Base-by-base conservation (phyloP, 2,888 invertebrate species). In the Cantharis rustica region DNA sequence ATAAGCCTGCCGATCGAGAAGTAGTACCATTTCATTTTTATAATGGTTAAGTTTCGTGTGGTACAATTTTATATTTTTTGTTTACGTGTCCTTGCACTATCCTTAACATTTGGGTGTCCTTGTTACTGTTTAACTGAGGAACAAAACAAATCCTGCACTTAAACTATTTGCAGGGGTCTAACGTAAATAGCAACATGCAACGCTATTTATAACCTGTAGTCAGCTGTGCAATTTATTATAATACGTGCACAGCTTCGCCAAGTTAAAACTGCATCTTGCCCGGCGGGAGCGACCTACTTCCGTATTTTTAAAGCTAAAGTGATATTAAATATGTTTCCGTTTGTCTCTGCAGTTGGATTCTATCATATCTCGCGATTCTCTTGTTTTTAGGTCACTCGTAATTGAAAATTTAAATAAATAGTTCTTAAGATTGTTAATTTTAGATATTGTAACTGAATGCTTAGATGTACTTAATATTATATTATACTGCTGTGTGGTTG, bases 251-350 rank as follows among this genome's bases (percentile, higher is more conserved):
- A 80, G 80, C 80, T 79, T 78, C 47, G 79, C 81, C 80, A 81
- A 80, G 82, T 81, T 77, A 82, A 80, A 82, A 66, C 78, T 81
- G 81, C 80, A 81, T 81, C 78, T 75, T 73, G 68, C 76, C 74
- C 79, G 75, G 82, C 81, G 81, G 81, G 81, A 83, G 80, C 84
- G 85, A 85, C 85, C 85, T 84, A 85, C 84, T 85, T 85, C 85
- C 85, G 83, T 85, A 85, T 85, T 85, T 85, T 85, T 85, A 85
- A 84, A 82, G 75, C 80, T 83, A 81, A 81, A 82, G 82, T 80
- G 78, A 76, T 77, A 80, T 78, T 77, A 79, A 77, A 78, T 80
- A 79, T 81, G 83, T 83, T 84, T 84, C 84, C 83, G 84, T 82
- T 84, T 81, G 77, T 74, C 69, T 69, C 47, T 69, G 63, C 64